phyloP scores from a whole-genome alignment of 2,888 invertebrate genomes.

The Torymus texanus region DNA sequence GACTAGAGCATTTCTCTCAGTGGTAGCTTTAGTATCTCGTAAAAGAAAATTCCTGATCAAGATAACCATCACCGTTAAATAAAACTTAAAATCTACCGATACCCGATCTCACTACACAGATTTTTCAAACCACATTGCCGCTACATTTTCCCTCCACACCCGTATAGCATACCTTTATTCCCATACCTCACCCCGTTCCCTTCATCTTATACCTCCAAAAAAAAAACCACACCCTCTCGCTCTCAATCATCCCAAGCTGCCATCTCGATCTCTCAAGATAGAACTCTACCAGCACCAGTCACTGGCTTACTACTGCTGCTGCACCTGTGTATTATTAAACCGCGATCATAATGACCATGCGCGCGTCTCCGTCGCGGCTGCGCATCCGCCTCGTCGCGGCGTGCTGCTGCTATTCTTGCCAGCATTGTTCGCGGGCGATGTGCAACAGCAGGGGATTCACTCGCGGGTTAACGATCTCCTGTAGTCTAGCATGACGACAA shows the following conservation, averaged over 20 bases:
- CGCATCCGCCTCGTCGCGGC: not conserved
- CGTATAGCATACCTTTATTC: too few relatives aligned
- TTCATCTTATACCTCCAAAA: not conserved
- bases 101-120: too few relatives aligned
- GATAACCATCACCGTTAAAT: too few relatives aligned
- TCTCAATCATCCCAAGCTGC: not conserved
- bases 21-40: too few relatives aligned
- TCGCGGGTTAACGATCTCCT: not conserved
- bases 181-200: too few relatives aligned
- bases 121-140: too few relatives aligned
- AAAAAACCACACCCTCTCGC: too few relatives aligned
- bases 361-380: not conserved
- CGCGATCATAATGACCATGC: slow-evolving; percentile 41
- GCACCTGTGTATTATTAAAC: slow-evolving; percentile 51
- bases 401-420: not conserved
- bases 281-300: not conserved
- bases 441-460: not conserved
- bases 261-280: slow-evolving; percentile 16
- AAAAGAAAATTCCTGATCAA: too few relatives aligned
- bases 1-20: too few relatives aligned
- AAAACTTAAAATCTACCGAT: too few relatives aligned
- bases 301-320: not conserved
- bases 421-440: not conserved
- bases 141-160: too few relatives aligned
- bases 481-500: not conserved